These are phyloP conservation scores for Rhinogobio ventralis DNA, from an alignment of 2,797 vertebrate species.

Conservation along the genomic window DNA sequence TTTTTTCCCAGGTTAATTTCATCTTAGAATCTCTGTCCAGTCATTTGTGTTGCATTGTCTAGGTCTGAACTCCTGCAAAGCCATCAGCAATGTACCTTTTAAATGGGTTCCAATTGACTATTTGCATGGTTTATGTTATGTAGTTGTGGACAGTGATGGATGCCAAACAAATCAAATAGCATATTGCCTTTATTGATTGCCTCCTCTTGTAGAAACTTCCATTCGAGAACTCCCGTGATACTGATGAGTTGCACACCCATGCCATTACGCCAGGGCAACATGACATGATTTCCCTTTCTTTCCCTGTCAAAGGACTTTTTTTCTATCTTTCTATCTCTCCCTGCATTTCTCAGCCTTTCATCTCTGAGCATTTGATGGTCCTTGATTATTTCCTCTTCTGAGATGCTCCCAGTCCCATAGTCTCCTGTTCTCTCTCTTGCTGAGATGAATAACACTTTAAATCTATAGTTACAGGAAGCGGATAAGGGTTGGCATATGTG, in stretches of 20 bases:
- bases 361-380: conserved; percentile 55
- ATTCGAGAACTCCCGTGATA: conserved; percentile 41
- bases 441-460: conserved; percentile 38
- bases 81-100: neutral
- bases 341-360: conserved; percentile 52
- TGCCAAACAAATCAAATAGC: conserved; percentile 30
- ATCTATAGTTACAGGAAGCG: conserved; percentile 28
- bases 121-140: neutral
- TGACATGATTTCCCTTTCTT: conserved; percentile 17
- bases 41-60: neutral
- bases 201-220: conserved; percentile 25
- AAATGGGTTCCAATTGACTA: neutral
- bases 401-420: conserved; percentile 46
- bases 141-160: conserved; percentile 2
- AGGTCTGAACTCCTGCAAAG: neutral
- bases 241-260: conserved; percentile 43
- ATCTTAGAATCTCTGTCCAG: neutral
- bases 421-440: conserved; percentile 30
- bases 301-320: conserved; percentile 34
- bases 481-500: neutral
- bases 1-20: neutral
- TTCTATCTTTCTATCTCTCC: neutral
- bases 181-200: conserved; percentile 35
- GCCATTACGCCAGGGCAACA: conserved; percentile 37
- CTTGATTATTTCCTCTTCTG: conserved; percentile 53